phyloP scores from a whole-genome alignment of 2,888 invertebrate species.

The Sinohyriopsis cumingii region DNA sequence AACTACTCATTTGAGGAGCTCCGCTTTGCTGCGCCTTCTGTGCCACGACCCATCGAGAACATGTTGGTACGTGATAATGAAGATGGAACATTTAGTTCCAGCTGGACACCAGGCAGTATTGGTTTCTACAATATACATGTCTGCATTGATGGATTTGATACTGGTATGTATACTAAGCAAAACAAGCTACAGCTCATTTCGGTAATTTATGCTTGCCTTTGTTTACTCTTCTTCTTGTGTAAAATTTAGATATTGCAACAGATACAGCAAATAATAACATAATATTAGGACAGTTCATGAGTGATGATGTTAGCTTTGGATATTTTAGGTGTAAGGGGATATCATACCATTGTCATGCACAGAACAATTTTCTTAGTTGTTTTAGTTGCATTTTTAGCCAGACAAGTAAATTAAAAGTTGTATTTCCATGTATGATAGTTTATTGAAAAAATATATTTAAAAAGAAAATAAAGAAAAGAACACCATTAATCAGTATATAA shows the following conservation, averaged over 20 bases:
- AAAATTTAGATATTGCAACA: too few relatives aligned
- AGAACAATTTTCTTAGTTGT: neutral
- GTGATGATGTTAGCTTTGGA: neutral
- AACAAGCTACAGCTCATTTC: neutral
- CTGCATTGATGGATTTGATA: constrained; percentile 84
- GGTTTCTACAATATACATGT: constrained; percentile 91
- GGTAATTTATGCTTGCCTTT: too few relatives aligned
- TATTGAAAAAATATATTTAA: too few relatives aligned
- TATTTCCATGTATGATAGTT: too few relatives aligned
- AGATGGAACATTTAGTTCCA: constrained; percentile 87
- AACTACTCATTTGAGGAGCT: constrained; percentile 97
- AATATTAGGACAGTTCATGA: too few relatives aligned
- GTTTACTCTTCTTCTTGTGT: too few relatives aligned
- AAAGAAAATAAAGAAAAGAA: too few relatives aligned
- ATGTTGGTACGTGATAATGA: constrained; percentile 84
- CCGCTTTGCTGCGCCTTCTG: constrained; percentile 80
- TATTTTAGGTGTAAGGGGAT: too few relatives aligned
- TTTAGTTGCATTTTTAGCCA: too few relatives aligned
- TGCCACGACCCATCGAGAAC: constrained; percentile 83
- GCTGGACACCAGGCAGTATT: constrained; percentile 93
- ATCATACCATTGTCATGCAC: neutral
- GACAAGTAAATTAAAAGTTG: too few relatives aligned
- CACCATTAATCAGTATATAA: too few relatives aligned
- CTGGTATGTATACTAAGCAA: constrained; percentile 57
- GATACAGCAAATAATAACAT: neutral